Evolutionary conservation across 2,888 invertebrate species (phyloP), one percentile per base, ranked within the genome.

Genomic region (Drosophila algonquin): DNA sequence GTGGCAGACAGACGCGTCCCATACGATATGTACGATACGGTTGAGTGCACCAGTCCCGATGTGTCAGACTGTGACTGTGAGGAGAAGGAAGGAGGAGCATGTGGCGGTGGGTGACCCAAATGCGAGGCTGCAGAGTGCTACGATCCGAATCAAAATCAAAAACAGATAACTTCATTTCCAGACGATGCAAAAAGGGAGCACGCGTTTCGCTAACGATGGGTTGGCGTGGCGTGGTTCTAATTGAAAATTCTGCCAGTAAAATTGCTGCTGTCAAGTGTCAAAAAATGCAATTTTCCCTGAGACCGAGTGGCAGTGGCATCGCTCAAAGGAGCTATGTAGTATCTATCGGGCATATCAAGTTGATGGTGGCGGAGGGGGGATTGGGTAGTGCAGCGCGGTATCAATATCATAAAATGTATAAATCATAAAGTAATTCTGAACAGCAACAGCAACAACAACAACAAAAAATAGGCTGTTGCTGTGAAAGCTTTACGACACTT

Each of bases 241-340:
- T 83, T 81, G 84, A 83, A 80, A 81, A 76, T 81, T 68, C 68
- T 73, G 75, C 52, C 79, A 68, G 45, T 63, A 63, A 79, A 75
- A 77, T 76, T 73, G 76, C 59, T 61, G 68, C 76, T 77, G 77
- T 79, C 77, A 77, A 78, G 76, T 76, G 78, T 76, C 75, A 71
- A 69, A 74, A 68, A 67, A 65, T 72, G 58, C 77, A 79, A 76
- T 61, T 72, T 59, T 45, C 57, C 59, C 51, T 50, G 47, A n/a
- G 10, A 50, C 44, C 45, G 32, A 63, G 35, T 63, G 63, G 50
- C 50, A 21, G 47, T 24, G 24, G 24, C 7, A n/a, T 40, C 40
- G 45, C 50, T 52, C 46, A 52, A 62, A 67, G 61, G 50, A 44
- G 40, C 44, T 45, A 21, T 21, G 55, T 35, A 32, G 56, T 67